Base-by-base conservation (phyloP, 2,113 vertebrate species). In the Sitta europaea region DNA sequence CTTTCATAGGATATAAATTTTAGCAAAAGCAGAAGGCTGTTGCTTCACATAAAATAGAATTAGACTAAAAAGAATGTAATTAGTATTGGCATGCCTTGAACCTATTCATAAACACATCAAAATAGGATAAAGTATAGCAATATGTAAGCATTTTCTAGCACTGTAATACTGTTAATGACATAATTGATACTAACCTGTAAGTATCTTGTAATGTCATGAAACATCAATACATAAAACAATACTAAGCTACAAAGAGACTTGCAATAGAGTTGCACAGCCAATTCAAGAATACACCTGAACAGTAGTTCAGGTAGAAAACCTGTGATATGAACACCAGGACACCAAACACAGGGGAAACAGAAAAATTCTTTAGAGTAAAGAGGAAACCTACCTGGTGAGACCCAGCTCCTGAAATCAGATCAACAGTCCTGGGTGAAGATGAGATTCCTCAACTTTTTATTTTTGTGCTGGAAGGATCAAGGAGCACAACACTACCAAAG, bases 271-370 rank as follows among this genome's bases (percentile, higher is more conserved):
- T 53, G 17, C 16, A 47, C 20, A 72, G 43, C 10, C 17, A 27
- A 36, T 66, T 12, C 18, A 73, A 23, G 16, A 73, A 65, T 65
- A 73, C 10, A 24, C 13, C 13, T 31, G n/a, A 66, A 43, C 9
- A 23, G 16, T 9, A 7, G 14, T 63, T 55, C 14, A 31, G 22
- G 14, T 28, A 42, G 40, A 45, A 84, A n/a, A 59, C 7, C 25
- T 33, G 12, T 4, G 31, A 61, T 33, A 38, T 0, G 1, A 54
- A 13, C 15, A 36, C 29, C 0, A 1, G 1, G 11, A 33, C 29
- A 28, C 24, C 45, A 71, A 33, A 73, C 47, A 33, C 19, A 43
- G 27, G 14, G 5, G 59, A 47, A 88, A 20, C 8, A 55, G 36
- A 59, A 86, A 33, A 81, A 38, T 36, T 17, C 20, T 8, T 1